Base-by-base conservation (phyloP, 1,140 invertebrate genomes). In the Colletes latitarsis region DNA sequence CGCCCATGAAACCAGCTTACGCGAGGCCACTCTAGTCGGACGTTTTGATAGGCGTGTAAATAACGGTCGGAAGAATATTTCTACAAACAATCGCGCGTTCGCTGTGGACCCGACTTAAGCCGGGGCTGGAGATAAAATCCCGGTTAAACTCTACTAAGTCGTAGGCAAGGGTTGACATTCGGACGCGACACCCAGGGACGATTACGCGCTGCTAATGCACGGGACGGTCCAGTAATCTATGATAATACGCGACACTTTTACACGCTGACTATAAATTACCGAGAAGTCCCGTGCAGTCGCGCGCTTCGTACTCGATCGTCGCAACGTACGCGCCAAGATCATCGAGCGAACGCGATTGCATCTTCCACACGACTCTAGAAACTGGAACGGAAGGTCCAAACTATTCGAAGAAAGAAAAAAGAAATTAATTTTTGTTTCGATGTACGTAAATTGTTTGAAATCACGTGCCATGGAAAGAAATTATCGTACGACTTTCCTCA, bases 31-130 rank as follows among this genome's bases (percentile, higher is more conserved):
- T 87, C 66, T 78, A 60, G 62, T 9, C 72, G 77, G 76, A 81
- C 81, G 69, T 85, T 86, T 85, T 82, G 80, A 88, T 84, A 76
- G 83, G 63, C 66, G 73, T 70, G 74, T 87, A 89, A 89, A 89
- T 84, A 89, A 88, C 82, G 64, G 57, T 53, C 68, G 63, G 81
- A 89, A 77, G 80, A 85, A 89, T 84, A 84, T 88, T 87, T 76
- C 81, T 80, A 83, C 81, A 79, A 88, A 82, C 85, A 79, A 86
- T 83, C 77, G 67, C 63, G 60, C 67, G 81, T 84, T 12, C 79
- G 73, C 30, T 30, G 53, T n/a, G 10, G n/a, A n/a, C 8, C 68
- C 41, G 9, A 30, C 69, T 46, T 77, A 81, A 84, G 62, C 72
- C 49, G 43, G 60, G 68, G 6, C 57, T 30, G 66, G 52, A 67